Percentiles rank a stretch among this genome's conserved stretches.
Evolutionary conservation across 2,113 vertebrate species (phyloP).

Genomic region (Otolemur garnettii): DNA sequence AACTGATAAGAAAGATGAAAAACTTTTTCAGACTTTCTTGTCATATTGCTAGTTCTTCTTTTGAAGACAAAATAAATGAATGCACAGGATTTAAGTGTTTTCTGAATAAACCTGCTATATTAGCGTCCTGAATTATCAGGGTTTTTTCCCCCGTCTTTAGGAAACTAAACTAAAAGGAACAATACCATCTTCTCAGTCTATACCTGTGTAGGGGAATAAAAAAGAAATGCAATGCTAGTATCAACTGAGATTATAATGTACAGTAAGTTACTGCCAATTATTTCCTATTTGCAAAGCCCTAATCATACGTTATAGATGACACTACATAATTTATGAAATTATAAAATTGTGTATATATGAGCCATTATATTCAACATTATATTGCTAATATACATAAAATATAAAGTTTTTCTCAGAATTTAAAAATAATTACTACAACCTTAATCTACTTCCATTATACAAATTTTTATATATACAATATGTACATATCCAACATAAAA

Average conservation of each 20-base stretch:
- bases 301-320: background rate
- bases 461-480: background rate
- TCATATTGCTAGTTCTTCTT: background rate
- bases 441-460: background rate
- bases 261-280: background rate
- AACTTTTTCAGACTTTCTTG: background rate
- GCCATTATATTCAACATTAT: background rate
- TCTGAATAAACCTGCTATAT: background rate
- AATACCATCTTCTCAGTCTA: background rate
- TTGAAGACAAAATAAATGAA: constrained; percentile 46
- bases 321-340: constrained; percentile 43
- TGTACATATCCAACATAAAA: background rate
- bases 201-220: constrained; percentile 27
- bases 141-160: background rate
- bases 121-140: constrained; percentile 21
- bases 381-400: background rate
- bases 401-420: background rate
- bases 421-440: background rate
- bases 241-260: constrained; percentile 27
- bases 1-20: constrained; percentile 27
- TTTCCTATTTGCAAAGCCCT: background rate
- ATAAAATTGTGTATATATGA: background rate
- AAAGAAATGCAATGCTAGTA: constrained; percentile 20
- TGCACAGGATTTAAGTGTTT: constrained; percentile 13
- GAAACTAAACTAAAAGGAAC: background rate